Evolutionary conservation across 2,113 vertebrate species (phyloP), one percentile per base, ranked within the genome.

Genomic region (Peromyscus polionotus): DNA sequence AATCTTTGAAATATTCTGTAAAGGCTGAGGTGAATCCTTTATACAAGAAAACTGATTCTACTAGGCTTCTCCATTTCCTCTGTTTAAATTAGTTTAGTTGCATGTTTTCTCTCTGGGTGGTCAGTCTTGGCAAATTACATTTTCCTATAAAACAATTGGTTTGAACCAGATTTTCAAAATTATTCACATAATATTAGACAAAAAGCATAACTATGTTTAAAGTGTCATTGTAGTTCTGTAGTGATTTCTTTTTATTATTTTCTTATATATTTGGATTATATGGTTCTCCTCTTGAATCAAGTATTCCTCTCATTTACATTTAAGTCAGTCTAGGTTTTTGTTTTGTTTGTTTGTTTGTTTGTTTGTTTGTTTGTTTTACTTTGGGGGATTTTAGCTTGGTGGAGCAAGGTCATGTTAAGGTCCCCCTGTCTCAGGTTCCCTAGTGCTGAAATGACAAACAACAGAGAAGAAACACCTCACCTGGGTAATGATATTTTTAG

Each of bases 101-200:
- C 80, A 12, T 51, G 31, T 80, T 59, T 31, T 88, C 7, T 75
- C 20, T 91, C 83, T 42, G 10, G 63, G n/a, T 13, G 26, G 22
- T 94, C 36, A 84, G 19, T 80, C 67, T 89, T 85, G 8, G 85
- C 31, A 67, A 86, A 86, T 84, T 80, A 17, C 57, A 57, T 73
- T 79, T 91, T 85, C 19, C 45, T 36, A 73, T 45, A 84, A 75
- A 94, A 70, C 61, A 4, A 90, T 63, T 85, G 59, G 6, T 6
- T 22, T 92, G 54, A 61, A 67, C 22, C 10, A 93, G 67, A 88
- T 79, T 86, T 96, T 89, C 54, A 80, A 39, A 80, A 68, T 63
- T 81, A 24, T 61, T 92, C 48, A 26, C 19, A 70, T 59, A 90
- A 85, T 45, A 9, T 48, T 79, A 14, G 8, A 75, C n/a, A 45